Evolutionary conservation across 2,113 vertebrate genomes (phyloP).

Genomic region (Suricata suricatta): DNA sequence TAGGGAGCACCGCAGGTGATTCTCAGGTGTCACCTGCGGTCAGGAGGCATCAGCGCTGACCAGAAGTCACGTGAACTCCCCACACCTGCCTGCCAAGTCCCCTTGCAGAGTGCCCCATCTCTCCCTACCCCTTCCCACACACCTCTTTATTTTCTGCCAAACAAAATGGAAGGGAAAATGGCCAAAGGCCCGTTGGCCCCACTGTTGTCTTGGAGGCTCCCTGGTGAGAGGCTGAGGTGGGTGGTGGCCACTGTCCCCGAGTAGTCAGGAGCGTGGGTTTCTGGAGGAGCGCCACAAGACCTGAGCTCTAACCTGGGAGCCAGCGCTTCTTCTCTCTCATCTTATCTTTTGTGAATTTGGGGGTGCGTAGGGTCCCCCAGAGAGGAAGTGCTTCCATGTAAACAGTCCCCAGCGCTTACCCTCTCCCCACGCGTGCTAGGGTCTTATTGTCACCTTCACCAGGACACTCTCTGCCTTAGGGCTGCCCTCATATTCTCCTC

Average conservation of each 20-base stretch:
- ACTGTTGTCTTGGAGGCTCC: neutral
- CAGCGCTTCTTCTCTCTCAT: neutral
- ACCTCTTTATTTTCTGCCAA: neutral
- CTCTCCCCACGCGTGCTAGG: neutral
- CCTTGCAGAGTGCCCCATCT: neutral
- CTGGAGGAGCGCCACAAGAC: neutral
- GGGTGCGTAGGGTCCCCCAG: neutral
- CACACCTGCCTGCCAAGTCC: neutral
- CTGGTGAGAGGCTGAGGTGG: neutral
- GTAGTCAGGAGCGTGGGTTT: neutral
- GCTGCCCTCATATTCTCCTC: fast-evolving
- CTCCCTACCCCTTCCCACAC: neutral
- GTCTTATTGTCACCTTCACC: fast-evolving
- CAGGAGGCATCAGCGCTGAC: neutral
- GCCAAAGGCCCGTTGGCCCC: neutral
- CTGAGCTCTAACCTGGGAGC: too few species aligned
- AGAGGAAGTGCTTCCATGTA: neutral
- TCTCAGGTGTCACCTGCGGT: neutral
- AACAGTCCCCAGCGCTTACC: neutral
- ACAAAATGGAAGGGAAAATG: neutral
- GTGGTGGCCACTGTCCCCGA: neutral
- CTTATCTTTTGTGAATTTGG: neutral
- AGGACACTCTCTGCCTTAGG: fast-evolving
- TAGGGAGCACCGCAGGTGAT: neutral
- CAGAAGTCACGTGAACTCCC: too few species aligned